Base-by-base conservation (phyloP, 2,888 invertebrate species). In the Epinotia ramella region DNA sequence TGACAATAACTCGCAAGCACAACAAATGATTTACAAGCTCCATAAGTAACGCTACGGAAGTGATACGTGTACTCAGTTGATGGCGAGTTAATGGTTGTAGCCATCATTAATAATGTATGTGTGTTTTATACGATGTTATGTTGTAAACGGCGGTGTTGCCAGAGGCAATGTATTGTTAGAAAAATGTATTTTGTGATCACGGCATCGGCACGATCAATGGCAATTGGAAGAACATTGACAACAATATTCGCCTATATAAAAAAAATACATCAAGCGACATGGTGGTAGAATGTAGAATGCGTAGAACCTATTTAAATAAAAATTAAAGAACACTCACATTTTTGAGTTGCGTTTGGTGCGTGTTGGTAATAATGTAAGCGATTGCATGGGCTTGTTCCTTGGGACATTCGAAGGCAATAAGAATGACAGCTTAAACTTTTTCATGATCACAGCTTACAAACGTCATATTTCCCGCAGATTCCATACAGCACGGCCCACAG, bases 401-500 rank as follows among this genome's bases (percentile, higher is more conserved):
- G 16, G 3, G 9, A 13, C 20, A 16, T 44, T 24, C 16, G 40
- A 44, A 59, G 68, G 24, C 46, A 59, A 69, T 44, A 59, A 1
- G 9, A 5, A 69, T 63, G 40, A 44, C 12, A 7, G 16, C 24
- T 2, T 44, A 16, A 16, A 46, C 62, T 53, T 62, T 53, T 56
- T 56, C 33, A 33, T 59, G 5, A 18, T 40, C 56, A 56, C 18
- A 67, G 20, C 33, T 53, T 49, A 56, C 71, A 75, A 28, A 49
- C 56, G 66, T 72, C 76, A 76, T 72, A 67, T 56, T 28, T 24
- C 33, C 56, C 63, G 28, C 72, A 76, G 72, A 76, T 57, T 68
- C 68, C 76, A 78, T 77, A 77, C 78, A 75, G 78, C 78, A 79
- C 82, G 63, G 79, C 82, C 83, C 83, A 84, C 84, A 84, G 84